Percentiles rank a stretch among this genome's conserved stretches.
These are phyloP conservation scores for Numida meleagris DNA, from an alignment of 2,113 vertebrate species.

Conservation along the genomic window DNA sequence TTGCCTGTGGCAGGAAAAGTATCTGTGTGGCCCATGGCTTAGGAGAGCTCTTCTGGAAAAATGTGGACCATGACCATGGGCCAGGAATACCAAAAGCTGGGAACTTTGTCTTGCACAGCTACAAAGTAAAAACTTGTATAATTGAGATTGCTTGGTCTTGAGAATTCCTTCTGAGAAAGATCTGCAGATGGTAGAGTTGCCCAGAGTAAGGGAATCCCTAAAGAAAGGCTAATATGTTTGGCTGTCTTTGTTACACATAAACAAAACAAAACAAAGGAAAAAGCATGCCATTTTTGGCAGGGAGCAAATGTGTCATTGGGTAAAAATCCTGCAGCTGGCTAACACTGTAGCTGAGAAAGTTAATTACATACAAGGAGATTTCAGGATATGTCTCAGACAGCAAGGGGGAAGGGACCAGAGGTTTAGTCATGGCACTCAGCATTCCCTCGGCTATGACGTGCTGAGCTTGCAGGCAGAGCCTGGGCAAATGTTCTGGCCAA, in stretches of 20 bases:
- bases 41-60: background rate
- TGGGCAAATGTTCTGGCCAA: background rate
- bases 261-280: constrained; percentile 3
- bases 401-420: background rate
- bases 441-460: background rate
- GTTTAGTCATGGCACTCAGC: background rate
- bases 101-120: background rate
- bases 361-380: constrained; percentile 31
- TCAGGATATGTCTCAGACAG: constrained; percentile 5
- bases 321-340: constrained; percentile 46
- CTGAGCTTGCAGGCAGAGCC: background rate
- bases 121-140: background rate
- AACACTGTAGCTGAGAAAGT: constrained; percentile 14
- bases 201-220: background rate
- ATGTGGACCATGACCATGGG: background rate
- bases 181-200: background rate
- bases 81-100: background rate
- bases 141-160: background rate
- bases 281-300: constrained; percentile 37
- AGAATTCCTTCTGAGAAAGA: constrained; percentile 21
- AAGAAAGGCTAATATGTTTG: constrained; percentile 6
- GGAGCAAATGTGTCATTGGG: background rate
- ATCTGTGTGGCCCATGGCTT: background rate
- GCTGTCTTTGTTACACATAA: background rate
- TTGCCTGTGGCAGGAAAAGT: background rate